phyloP scores from a whole-genome alignment of 2,113 vertebrate genomes.

The Sebastes schlegelii region DNA sequence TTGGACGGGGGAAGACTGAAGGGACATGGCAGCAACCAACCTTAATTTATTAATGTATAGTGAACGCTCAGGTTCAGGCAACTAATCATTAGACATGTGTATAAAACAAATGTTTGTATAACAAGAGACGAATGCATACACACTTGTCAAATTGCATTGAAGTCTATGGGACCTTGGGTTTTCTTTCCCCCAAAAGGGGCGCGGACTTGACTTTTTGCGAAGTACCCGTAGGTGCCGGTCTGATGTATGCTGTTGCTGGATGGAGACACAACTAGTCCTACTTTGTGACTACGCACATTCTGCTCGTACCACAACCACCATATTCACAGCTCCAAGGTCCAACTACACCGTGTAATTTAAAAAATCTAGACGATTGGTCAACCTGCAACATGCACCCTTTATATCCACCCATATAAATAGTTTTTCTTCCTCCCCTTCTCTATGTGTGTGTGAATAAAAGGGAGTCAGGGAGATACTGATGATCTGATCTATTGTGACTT shows the following conservation, averaged over 20 bases:
- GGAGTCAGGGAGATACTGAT: constrained; percentile 39
- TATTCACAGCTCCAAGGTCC: not conserved
- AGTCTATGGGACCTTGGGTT: no score
- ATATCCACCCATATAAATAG: not conserved
- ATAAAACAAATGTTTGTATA: no score
- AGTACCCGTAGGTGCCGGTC: no score
- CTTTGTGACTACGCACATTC: not conserved
- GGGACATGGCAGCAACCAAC: no score
- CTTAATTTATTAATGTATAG: no score
- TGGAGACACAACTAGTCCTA: not conserved
- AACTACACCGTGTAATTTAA: not conserved
- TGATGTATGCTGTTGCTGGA: not conserved
- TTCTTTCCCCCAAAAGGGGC: no score
- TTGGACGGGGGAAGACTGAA: no score
- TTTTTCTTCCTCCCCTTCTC: not conserved
- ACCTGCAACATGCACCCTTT: not conserved
- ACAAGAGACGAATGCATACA: no score
- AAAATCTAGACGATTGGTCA: not conserved
- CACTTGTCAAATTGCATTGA: no score
- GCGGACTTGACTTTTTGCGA: no score
- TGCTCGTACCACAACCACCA: not conserved
- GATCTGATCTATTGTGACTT: constrained; percentile 68
- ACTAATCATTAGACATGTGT: no score
- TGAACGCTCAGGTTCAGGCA: no score
- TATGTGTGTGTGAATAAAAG: not conserved